Percentiles rank a stretch among this genome's conserved stretches.
Evolutionary conservation across 2,888 invertebrate species (phyloP).

Genomic region (Acronicta aceris): DNA sequence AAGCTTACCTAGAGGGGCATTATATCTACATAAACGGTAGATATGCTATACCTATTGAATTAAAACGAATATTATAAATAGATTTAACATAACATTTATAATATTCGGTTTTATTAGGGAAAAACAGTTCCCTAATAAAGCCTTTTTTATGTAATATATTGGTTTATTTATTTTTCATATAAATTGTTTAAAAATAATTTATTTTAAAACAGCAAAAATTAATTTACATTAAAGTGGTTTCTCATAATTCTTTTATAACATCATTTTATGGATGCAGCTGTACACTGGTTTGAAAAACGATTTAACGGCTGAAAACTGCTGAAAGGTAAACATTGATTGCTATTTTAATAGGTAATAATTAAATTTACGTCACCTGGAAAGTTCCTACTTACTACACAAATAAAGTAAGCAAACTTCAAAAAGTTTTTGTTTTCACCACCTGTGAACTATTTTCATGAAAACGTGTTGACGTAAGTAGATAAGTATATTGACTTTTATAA

Average conservation of each 20-base stretch:
- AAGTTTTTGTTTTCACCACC: constrained; percentile 15
- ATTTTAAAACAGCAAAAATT: no score
- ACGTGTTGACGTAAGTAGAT: constrained; percentile 11
- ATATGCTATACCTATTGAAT: no score
- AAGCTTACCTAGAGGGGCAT: no score
- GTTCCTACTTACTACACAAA: not conserved
- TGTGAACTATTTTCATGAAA: constrained; percentile 18
- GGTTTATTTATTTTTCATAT: no score
- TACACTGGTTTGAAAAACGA: constrained; percentile 16
- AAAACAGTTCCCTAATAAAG: no score
- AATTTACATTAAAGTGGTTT: no score
- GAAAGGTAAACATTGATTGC: constrained; percentile 17
- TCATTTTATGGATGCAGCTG: constrained; percentile 26
- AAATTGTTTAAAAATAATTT: no score
- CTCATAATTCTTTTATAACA: not conserved
- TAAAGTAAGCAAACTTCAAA: constrained; percentile 7
- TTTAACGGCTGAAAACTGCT: constrained; percentile 26
- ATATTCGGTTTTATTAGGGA: no score
- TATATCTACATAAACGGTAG: no score
- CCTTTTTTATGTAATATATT: no score
- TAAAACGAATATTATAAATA: no score
- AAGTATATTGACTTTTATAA: constrained; percentile 5
- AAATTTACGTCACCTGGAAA: constrained; percentile 17
- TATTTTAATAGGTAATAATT: constrained; percentile 5
- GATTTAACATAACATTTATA: no score